Conservation (phyloP, 1,140 invertebrate genomes). For the Zaprionus gabonicus region DNA sequence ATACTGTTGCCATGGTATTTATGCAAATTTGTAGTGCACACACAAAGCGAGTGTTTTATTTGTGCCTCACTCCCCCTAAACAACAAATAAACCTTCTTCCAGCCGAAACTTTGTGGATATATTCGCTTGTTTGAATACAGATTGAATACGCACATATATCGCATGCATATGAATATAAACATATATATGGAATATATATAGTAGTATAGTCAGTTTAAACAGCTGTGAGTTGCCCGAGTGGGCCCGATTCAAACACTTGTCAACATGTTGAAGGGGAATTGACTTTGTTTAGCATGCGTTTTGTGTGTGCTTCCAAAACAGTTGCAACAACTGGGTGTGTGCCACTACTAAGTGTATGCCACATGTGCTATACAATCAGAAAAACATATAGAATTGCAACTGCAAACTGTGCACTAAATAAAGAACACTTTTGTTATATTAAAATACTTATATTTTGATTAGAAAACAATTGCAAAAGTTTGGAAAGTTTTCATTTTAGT, state of each 20-base stretch:
- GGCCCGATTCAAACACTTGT: conserved; percentile 16
- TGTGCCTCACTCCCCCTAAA: conserved; percentile 42
- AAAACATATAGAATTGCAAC: neutral
- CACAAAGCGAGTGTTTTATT: conserved; percentile 67
- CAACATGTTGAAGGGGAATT: conserved; percentile 32
- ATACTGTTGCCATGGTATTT: conserved; percentile 64
- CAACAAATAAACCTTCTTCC: conserved; percentile 28
- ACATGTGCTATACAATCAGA: conserved; percentile 4
- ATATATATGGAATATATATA: neutral
- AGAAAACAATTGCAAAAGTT: no score
- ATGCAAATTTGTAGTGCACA: conserved; percentile 75
- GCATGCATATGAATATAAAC: neutral
- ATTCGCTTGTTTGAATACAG: conserved; percentile 3
- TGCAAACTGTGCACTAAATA: neutral
- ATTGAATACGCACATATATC: neutral
- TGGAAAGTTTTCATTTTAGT: no score
- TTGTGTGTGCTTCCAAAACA: conserved; percentile 5
- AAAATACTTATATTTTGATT: no score
- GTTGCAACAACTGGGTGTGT: neutral
- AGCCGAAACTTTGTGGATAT: neutral
- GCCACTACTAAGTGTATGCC: neutral
- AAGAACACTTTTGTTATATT: neutral
- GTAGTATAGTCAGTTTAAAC: neutral
- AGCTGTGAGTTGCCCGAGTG: neutral
- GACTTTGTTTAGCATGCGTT: conserved; percentile 19